Evolutionary conservation across 53 echinoderm and acorn worm genomes (phyloP), one percentile per base, ranked within the genome.

Genomic region (Crossaster papposus): DNA sequence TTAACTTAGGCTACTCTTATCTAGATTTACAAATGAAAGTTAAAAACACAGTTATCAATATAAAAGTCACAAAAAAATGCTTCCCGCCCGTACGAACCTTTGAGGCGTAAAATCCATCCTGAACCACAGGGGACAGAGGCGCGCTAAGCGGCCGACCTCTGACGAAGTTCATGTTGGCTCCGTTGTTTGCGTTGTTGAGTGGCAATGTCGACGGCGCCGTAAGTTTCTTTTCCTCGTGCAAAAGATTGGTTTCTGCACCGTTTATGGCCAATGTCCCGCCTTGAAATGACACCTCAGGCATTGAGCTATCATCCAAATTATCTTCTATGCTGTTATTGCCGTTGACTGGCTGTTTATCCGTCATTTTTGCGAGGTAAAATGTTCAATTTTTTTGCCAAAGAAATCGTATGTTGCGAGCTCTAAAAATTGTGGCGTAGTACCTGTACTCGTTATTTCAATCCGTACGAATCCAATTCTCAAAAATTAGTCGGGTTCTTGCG

Each of bases 81-180:
- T 58, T 58, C 17, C 11, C 9, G 36, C 10, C 22, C n/a, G 11
- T 30, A 30, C 52, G 55, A 35, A 94, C 94, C 94, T 94, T 94
- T 71, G 80, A 68, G 62, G 94, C 94, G 51, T 85, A 94, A 64
- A 94, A 94, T 23, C 91, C 91, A 14, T 89, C 89, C 70, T 94
- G 94, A 3, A 94, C 79, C 22, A 77, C 65, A 29, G 71, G 51
- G 55, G 94, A 77, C 28, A 89, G 65, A 12, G 94, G 94, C 37
- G 79, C 85, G 31, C 89, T 70, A 31, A 80, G 30, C 30, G 89
- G 86, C 33, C 89, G 89, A 12, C 94, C 91, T 31, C 86, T 54
- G 18, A 86, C 63, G 76, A 90, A 83, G 36, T 73, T 86, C 58
- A 22, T 86, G 86, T 3, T 76, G 18, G n/a, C 51, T 50, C 71